These are phyloP conservation scores for Huso huso DNA, from an alignment of 2,797 vertebrate species.

Conservation along the genomic window DNA sequence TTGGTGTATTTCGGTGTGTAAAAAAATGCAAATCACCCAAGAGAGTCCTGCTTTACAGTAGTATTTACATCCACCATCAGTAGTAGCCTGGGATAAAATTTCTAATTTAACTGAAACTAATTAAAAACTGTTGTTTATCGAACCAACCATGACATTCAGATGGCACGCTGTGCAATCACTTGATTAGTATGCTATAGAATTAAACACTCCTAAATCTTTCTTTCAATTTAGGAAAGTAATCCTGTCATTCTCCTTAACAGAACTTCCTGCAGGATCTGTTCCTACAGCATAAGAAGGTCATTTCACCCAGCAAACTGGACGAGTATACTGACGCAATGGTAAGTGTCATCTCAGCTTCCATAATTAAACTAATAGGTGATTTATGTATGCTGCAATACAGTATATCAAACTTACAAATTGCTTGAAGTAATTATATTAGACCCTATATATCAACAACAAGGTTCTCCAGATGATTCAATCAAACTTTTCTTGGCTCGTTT, in stretches of 20 bases:
- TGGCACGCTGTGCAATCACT: too few species aligned
- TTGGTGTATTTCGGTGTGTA: too few species aligned
- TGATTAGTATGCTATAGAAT: too few species aligned
- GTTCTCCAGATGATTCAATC: neutral
- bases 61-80: too few species aligned
- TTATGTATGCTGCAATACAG: neutral
- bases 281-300: conserved; percentile 61
- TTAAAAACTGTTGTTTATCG: too few species aligned
- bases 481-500: neutral
- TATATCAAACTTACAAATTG: neutral
- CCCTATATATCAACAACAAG: neutral
- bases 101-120: too few species aligned
- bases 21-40: too few species aligned
- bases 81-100: too few species aligned
- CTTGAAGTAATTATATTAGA: neutral
- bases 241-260: conserved; percentile 40
- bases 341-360: conserved; percentile 25
- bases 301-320: conserved; percentile 72
- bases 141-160: too few species aligned
- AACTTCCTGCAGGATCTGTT: conserved; percentile 86
- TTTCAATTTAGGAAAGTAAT: too few species aligned
- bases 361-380: conserved; percentile 11
- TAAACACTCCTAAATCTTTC: too few species aligned
- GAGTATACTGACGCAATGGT: conserved; percentile 89
- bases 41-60: too few species aligned